Base-by-base conservation (phyloP, 2,113 vertebrate species). In the Corythaixoides concolor region DNA sequence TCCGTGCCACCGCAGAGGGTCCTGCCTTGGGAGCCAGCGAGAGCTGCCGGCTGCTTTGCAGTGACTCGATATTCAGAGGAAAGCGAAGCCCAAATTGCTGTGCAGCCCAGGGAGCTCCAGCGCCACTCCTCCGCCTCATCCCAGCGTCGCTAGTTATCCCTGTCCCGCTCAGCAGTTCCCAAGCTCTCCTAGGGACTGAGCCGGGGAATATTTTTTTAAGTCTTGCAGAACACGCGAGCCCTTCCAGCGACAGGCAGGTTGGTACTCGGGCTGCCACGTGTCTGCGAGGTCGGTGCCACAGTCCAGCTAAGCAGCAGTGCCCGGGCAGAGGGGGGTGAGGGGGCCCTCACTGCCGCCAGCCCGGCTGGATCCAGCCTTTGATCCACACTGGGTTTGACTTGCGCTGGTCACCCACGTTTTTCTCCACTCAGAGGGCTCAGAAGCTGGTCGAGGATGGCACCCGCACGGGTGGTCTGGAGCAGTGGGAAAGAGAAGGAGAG, bases 391-490 rank as follows among this genome's bases (percentile, higher is more conserved):
- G 23, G 15, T 47, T 59, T 20, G 77, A 23, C 6, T 73, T 17
- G 1, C 0, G 0, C 39, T 66, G 49, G 7, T 24, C 27, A 8
- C 6, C 68, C 37, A 0, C 1, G 0, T 8, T 28, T 69, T 45
- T 35, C 52, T 79, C 37, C 58, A 45, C n/a, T 47, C 1, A 3
- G 7, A 69, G 47, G 35, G 45, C 47, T 78, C 27, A 6, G 79
- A 33, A 37, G 33, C 27, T 50, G 74, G 8, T 45, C 0, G 0
- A 49, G 49, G 70, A 41, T 43, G 41, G 41, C 43, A 17, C 41
- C 41, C 37, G 27, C 17, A 18, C 0, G 1, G 17, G 17, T 56
- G 39, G 43, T 37, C 27, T 58, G 52, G 41, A 72, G 62, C 4
- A 1, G 47, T 50, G 30, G 63, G 58, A 37, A 58, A 8, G 84